A percentile compares a stretch with the other conserved stretches of the same genome.
Evolutionary conservation across 2,113 vertebrate genomes (phyloP).

Genomic region (Myodes glareolus): DNA sequence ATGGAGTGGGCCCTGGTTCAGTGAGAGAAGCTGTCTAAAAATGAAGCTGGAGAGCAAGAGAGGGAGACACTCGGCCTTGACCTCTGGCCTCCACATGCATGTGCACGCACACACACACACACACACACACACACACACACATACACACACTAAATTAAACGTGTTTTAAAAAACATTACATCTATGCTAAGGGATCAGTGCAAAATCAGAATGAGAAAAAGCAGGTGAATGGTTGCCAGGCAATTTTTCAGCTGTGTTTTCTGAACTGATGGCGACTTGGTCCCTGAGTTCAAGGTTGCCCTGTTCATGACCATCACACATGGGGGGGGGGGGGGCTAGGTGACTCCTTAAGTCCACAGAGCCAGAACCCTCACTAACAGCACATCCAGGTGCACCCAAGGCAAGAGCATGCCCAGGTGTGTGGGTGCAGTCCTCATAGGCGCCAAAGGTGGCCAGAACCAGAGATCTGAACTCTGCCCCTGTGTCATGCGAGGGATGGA

Average conservation of each 20-base stretch:
- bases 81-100: neutral
- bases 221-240: neutral
- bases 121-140: neutral
- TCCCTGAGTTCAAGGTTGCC: neutral
- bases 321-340: neutral
- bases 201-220: neutral
- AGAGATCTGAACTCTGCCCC: neutral
- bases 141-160: neutral
- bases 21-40: neutral
- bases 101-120: neutral
- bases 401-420: neutral
- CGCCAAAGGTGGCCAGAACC: neutral
- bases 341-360: neutral
- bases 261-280: neutral
- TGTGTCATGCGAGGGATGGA: neutral
- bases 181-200: neutral
- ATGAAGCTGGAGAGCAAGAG: neutral
- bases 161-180: neutral
- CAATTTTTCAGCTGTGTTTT: neutral
- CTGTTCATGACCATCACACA: neutral
- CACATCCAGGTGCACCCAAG: neutral
- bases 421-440: neutral
- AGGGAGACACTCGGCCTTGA: neutral
- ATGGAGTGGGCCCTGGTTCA: neutral
- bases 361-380: neutral